These are phyloP conservation scores for Lagopus leucura DNA, from an alignment of 2,113 vertebrate genomes.

Conservation along the genomic window DNA sequence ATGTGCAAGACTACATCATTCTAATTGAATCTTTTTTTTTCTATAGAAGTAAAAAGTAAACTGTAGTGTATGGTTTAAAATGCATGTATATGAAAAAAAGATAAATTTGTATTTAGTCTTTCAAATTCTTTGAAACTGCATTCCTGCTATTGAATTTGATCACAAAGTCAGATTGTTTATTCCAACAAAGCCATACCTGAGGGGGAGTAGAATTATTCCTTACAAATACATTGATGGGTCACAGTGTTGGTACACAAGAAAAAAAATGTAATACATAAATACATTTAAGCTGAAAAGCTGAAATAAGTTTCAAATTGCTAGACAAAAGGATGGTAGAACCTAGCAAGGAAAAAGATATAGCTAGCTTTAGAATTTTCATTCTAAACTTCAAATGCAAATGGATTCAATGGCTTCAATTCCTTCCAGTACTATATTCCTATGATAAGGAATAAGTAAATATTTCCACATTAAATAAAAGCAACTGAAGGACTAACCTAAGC, in stretches of 20 bases:
- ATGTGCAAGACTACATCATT: not conserved
- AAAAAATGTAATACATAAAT: not conserved
- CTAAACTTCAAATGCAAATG: not conserved
- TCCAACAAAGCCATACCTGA: not conserved
- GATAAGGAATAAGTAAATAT: not conserved
- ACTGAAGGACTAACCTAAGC: not conserved
- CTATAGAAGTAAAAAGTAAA: not conserved
- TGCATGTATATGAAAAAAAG: not conserved
- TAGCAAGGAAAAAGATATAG: not conserved
- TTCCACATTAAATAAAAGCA: not conserved
- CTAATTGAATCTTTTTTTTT: not conserved
- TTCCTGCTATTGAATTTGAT: not conserved
- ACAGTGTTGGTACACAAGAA: not conserved
- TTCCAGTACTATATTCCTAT: not conserved
- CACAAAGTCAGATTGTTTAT: not conserved
- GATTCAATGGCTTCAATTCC: not conserved
- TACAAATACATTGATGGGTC: not conserved
- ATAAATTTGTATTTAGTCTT: not conserved
- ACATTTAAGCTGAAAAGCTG: not conserved
- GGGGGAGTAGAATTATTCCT: not conserved
- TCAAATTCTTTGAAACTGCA: not conserved
- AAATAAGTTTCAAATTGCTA: not conserved
- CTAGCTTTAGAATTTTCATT: not conserved
- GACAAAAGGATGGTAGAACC: not conserved
- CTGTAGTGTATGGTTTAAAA: not conserved